Base-by-base conservation (phyloP, 2,888 invertebrate species). In the Cheilosia vernalis region DNA sequence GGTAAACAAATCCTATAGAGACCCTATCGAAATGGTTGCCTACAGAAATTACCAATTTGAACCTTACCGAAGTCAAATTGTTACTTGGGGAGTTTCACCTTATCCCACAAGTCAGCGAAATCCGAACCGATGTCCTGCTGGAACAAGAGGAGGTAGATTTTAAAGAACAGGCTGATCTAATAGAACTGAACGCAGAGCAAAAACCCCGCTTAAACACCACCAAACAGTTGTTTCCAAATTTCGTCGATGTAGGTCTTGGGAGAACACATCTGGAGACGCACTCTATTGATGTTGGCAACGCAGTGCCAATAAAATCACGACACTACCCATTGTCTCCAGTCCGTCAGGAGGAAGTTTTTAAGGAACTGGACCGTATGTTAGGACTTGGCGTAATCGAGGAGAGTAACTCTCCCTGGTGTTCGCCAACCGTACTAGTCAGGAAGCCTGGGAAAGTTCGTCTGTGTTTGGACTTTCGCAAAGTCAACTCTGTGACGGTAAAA, bases 381-480 rank as follows among this genome's bases (percentile, higher is more conserved):
- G 42, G n/a, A n/a, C 42, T n/a, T 13, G 49, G 49, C 1, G 47
- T 72, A 7, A 58, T 30, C 4, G 60, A 61, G 24, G 49, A 47
- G 30, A 49, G 42, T 51, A 19, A 51, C 6, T 24, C 9, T 15
- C 40, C 40, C 2, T 56, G 56, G 42, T 33, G 30, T n/a, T 56
- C 42, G 13, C 49, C 49, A 7, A 27, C 21, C 7, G 64, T 88
- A 88, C 0, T 89, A 89, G 51, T 89, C 88, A 0, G 33, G 89
- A 1, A 89, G 37, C 40, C 42, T 15, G 55, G 55, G n/a, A 51
- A 69, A 19, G 24, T 42, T 17, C n/a, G 51, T 0, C 7, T 64
- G 27, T 10, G 33, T 33, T 10, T 33, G 3, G 33, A 33, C 33
- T 33, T 33, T 3, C 33, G 10, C 2, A 33, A 33, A 10, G 10